Percentiles rank a stretch among this genome's conserved stretches.
These are phyloP conservation scores for Drosophila affinis DNA, from an alignment of 2,888 invertebrate species.

Conservation along the genomic window DNA sequence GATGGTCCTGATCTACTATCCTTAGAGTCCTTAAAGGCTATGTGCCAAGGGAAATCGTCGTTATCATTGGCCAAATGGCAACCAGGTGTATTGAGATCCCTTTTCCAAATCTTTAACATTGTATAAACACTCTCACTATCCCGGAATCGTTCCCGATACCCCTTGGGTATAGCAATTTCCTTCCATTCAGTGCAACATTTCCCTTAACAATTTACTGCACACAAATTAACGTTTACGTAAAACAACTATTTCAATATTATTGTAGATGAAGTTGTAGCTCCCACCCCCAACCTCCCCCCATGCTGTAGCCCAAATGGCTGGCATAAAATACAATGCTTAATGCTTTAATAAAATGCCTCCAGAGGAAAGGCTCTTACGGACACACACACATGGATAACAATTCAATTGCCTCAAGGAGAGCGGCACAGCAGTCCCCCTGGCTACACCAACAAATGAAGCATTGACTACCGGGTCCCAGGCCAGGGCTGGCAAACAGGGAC, in stretches of 20 bases:
- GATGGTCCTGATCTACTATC: neutral
- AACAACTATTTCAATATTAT: slow-evolving; percentile 28
- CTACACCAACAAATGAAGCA: slow-evolving; percentile 68
- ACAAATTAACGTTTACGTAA: slow-evolving; percentile 15
- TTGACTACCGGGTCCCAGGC: slow-evolving; percentile 43
- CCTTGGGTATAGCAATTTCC: neutral
- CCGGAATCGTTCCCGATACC: neutral
- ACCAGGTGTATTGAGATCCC: too few species aligned
- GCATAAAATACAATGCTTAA: slow-evolving; percentile 69
- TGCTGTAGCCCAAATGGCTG: slow-evolving; percentile 21
- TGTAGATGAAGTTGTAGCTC: slow-evolving; percentile 20
- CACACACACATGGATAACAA: slow-evolving; percentile 25
- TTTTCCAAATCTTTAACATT: too few species aligned
- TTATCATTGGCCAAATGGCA: too few species aligned
- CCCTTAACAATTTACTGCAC: slow-evolving; percentile 12
- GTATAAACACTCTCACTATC: too few species aligned
- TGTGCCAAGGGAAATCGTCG: neutral
- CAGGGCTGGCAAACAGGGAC: slow-evolving; percentile 6
- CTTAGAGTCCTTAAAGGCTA: neutral
- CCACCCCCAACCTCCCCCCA: neutral
- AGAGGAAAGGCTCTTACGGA: slow-evolving; percentile 26
- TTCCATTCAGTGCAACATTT: neutral
- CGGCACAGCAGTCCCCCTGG: slow-evolving; percentile 22
- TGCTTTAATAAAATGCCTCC: slow-evolving; percentile 65
- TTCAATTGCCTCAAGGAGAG: slow-evolving; percentile 52